These are phyloP conservation scores for Drosophila mojavensis DNA, from an alignment of 1,140 invertebrate species.

Conservation along the genomic window DNA sequence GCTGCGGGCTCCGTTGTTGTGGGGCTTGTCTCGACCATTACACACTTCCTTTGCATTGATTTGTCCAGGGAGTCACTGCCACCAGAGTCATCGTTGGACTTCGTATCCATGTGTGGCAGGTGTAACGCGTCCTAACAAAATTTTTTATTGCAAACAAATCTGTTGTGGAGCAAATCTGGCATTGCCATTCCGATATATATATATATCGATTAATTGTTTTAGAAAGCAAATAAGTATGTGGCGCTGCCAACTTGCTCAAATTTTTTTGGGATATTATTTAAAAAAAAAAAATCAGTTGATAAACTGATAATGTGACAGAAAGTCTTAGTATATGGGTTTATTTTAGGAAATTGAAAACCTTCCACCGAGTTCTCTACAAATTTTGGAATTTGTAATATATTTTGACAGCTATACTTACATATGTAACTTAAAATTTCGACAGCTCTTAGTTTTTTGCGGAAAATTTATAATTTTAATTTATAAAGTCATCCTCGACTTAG, in stretches of 20 bases:
- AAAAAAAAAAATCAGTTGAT: neutral
- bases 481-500: too few species aligned
- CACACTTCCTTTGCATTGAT: conserved; percentile 79
- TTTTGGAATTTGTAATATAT: too few species aligned
- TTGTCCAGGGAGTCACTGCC: conserved; percentile 77
- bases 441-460: too few species aligned
- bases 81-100: conserved; percentile 75
- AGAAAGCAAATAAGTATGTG: neutral
- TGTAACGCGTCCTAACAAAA: conserved; percentile 34
- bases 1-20: conserved; percentile 28
- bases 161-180: conserved; percentile 37
- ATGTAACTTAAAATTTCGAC: too few species aligned
- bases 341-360: too few species aligned
- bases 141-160: conserved; percentile 51
- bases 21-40: conserved; percentile 68
- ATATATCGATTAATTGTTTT: conserved; percentile 16
- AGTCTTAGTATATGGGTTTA: too few species aligned
- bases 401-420: too few species aligned
- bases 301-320: neutral
- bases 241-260: conserved; percentile 24
- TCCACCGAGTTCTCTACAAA: too few species aligned
- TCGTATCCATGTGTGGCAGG: conserved; percentile 69
- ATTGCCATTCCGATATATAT: conserved; percentile 43
- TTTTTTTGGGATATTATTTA: neutral
- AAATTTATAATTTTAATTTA: too few species aligned